phyloP scores from a whole-genome alignment of 1,140 invertebrate genomes.

The Oscheius sp. region DNA sequence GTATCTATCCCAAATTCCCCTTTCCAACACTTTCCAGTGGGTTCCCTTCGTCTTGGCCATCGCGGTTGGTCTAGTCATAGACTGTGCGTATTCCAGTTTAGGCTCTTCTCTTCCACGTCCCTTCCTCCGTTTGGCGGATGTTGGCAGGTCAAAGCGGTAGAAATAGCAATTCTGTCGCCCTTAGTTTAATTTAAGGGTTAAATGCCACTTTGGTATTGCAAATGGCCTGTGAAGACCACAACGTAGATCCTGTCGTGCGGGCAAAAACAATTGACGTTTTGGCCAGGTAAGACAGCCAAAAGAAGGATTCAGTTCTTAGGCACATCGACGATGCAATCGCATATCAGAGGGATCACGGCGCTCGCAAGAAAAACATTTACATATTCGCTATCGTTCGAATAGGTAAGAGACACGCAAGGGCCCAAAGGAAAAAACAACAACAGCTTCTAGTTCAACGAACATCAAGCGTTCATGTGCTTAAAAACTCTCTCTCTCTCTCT shows the following conservation, averaged over 20 bases:
- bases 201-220: slow-evolving; percentile 56
- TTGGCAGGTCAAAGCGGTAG: slow-evolving; percentile 64
- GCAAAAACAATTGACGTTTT: slow-evolving; percentile 57
- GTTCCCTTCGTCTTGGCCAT: slow-evolving; percentile 65
- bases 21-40: too few relatives aligned
- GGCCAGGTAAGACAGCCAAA: too few relatives aligned
- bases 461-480: too few relatives aligned
- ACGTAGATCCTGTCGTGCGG: slow-evolving; percentile 55
- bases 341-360: slow-evolving; percentile 55
- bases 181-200: slow-evolving; percentile 46
- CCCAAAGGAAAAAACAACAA: too few relatives aligned
- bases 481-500: too few relatives aligned
- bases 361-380: slow-evolving; percentile 49
- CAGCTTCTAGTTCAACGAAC: too few relatives aligned
- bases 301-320: too few relatives aligned
- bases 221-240: slow-evolving; percentile 58
- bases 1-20: too few relatives aligned
- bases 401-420: too few relatives aligned
- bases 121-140: slow-evolving; percentile 66
- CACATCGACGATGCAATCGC: slow-evolving; percentile 60
- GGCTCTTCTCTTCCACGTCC: slow-evolving; percentile 66
- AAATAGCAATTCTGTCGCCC: background rate
- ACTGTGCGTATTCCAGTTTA: background rate
- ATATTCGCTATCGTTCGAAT: slow-evolving; percentile 51
- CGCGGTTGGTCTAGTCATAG: slow-evolving; percentile 45